Evolutionary conservation across 2,888 invertebrate species (phyloP), one percentile per base, ranked within the genome.

Genomic region (Andrena trimmerana): DNA sequence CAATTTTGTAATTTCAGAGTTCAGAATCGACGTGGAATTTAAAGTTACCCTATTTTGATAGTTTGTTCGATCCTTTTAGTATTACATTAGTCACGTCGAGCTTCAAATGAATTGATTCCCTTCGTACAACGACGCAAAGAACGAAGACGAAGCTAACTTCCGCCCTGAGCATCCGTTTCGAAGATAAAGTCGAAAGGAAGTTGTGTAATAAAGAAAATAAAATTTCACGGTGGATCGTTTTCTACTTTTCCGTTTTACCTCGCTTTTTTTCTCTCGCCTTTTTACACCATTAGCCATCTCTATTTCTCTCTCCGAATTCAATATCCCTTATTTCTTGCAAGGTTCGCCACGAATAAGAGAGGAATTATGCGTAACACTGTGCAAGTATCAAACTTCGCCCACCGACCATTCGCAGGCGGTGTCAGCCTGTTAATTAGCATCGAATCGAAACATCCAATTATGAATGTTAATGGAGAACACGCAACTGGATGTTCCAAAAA

Each of bases 131-230:
- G 27, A 33, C 68, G 69, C 59, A 31, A 48, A 74, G 57, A 74
- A 74, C 68, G 68, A 74, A 74, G 68, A 24, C 74, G 20, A 24
- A 48, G 68, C 13, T 24, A 75, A 75, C 48, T 75, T 60, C 59
- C 10, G 8, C 27, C 36, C 27, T n/a, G 27, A 54, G 13, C 42
- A n/a, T 42, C n/a, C 59, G 42, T 33, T 59, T 68, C 59, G 31
- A 50, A 60, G 74, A 69, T 69, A 69, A 69, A 50, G 68, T 68
- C 24, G 42, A 24, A 48, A 13, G 48, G 50, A 59, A 48, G 50
- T 62, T 42, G 33, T 27, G 50, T 70, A 70, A 62, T 52, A 75
- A 70, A 7, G 20, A 36, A 62, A 70, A 75, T 50, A 66, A 75
- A 50, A 70, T 70, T 69, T 6, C 5, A 0, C 13, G 6, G 31